Percentiles rank a stretch among this genome's conserved stretches.
phyloP scores from a whole-genome alignment of 2,888 invertebrate species.

The Orgyia antiqua region DNA sequence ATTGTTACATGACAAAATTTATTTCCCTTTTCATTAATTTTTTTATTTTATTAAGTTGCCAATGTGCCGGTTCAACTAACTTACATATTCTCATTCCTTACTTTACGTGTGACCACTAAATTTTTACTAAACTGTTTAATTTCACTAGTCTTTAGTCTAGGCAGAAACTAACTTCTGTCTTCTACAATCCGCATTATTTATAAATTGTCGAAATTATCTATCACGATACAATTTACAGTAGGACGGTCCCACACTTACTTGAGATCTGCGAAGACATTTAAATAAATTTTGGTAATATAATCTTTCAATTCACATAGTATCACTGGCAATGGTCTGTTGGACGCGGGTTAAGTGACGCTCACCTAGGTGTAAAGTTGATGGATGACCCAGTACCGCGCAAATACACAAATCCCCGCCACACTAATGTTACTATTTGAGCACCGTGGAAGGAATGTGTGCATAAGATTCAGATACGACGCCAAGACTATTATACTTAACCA shows the following conservation, averaged over 20 bases:
- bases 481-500: conserved; percentile 24
- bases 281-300: conserved; percentile 50
- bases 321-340: conserved; percentile 44
- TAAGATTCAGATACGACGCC: conserved; percentile 49
- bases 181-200: conserved; percentile 36
- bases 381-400: conserved; percentile 6
- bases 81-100: conserved; percentile 42
- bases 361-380: neutral
- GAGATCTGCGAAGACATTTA: conserved; percentile 61
- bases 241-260: conserved; percentile 74
- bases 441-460: conserved; percentile 84
- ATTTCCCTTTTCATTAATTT: too few species aligned
- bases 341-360: conserved; percentile 5
- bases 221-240: conserved; percentile 63
- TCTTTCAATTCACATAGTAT: conserved; percentile 57
- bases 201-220: conserved; percentile 57
- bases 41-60: conserved; percentile 42
- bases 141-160: conserved; percentile 65
- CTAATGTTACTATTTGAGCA: conserved; percentile 76
- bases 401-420: conserved; percentile 33
- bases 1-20: too few species aligned
- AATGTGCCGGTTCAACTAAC: conserved; percentile 50
- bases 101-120: conserved; percentile 57
- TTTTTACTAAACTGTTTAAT: conserved; percentile 61
- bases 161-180: conserved; percentile 51